phyloP scores from a whole-genome alignment of 2,797 vertebrate genomes.

The Pteropus rufus region DNA sequence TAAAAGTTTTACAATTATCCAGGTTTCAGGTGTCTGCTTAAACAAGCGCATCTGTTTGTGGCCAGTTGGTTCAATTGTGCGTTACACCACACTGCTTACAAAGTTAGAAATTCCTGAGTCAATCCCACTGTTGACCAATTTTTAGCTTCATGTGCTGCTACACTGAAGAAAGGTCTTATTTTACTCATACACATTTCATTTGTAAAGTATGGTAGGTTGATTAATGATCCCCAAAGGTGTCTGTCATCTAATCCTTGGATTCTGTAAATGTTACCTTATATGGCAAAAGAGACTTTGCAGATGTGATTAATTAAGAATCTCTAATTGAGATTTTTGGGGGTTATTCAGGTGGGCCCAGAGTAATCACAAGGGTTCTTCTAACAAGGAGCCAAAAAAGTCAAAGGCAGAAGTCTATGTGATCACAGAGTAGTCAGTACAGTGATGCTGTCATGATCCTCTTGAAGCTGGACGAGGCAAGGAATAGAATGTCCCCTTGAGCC shows the following conservation, averaged over 20 bases:
- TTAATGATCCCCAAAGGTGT: background rate
- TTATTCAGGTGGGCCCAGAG: background rate
- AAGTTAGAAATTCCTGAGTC: background rate
- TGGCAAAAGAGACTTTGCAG: background rate
- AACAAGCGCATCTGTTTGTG: background rate
- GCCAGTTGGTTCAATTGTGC: background rate
- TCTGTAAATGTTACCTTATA: background rate
- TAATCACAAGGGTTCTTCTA: background rate
- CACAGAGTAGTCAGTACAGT: background rate
- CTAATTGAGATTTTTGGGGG: background rate
- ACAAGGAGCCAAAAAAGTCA: background rate
- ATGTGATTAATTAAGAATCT: background rate
- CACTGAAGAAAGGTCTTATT: background rate
- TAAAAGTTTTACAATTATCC: background rate
- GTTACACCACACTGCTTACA: background rate
- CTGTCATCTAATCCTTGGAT: background rate
- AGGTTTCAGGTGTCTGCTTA: background rate
- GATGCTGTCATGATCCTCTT: background rate
- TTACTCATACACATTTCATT: background rate
- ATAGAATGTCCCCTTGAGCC: no score
- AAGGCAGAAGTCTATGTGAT: background rate
- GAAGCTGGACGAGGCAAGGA: no score
- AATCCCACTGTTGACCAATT: fast-evolving
- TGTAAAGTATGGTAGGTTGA: background rate
- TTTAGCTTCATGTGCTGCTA: background rate